A percentile compares a stretch with the other conserved stretches of the same genome.
These are phyloP conservation scores for Typhlomys cinereus DNA, from an alignment of 2,113 vertebrate species.

Conservation along the genomic window DNA sequence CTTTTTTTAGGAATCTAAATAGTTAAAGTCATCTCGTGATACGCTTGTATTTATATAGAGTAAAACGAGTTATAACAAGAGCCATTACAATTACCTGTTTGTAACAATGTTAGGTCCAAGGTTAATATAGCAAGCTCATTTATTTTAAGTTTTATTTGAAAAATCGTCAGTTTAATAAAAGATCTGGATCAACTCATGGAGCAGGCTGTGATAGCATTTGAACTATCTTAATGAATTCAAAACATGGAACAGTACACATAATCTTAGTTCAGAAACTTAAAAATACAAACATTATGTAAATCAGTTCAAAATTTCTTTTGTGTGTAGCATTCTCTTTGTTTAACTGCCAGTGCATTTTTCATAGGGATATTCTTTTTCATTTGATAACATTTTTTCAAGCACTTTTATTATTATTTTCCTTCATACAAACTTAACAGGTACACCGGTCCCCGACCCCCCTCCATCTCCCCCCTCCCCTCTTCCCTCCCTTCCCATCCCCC, in stretches of 20 bases:
- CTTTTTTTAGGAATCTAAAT: conserved; percentile 28
- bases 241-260: neutral
- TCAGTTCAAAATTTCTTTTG: neutral
- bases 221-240: neutral
- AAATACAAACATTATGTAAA: neutral
- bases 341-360: neutral
- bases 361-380: neutral
- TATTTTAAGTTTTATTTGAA: conserved; percentile 63
- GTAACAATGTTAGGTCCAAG: conserved; percentile 47
- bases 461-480: too few species aligned
- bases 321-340: conserved; percentile 36
- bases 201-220: neutral
- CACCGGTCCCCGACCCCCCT: too few species aligned
- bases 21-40: conserved; percentile 34
- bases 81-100: conserved; percentile 43
- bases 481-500: too few species aligned
- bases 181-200: neutral
- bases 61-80: conserved; percentile 5
- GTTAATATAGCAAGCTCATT: conserved; percentile 25
- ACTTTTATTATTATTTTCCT: too few species aligned
- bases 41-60: conserved; percentile 5
- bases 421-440: too few species aligned
- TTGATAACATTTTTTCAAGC: conserved; percentile 27
- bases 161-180: conserved; percentile 42
- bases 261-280: conserved; percentile 10